Base-by-base conservation (phyloP, 2,797 vertebrate species). In the Falco berigora region DNA sequence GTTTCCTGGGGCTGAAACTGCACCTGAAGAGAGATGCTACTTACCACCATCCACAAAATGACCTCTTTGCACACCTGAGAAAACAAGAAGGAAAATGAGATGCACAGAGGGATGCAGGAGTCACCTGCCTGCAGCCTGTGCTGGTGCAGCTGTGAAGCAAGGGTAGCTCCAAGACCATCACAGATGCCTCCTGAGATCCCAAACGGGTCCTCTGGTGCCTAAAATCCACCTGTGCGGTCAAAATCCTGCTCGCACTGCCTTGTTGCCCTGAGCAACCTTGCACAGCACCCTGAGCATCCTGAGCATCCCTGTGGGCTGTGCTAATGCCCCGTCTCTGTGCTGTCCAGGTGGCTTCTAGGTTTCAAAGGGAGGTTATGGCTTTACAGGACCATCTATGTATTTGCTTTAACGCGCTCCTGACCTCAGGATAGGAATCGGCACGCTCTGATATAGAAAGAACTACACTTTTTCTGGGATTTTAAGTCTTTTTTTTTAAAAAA, bases 201-300 rank as follows among this genome's bases (percentile, higher is more conserved):
- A 4, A 34, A 56, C 0, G 0, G 25, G 2, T 27, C 44, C 4
- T 0, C 1, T 12, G 25, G 44, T 17, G 75, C 62, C 12, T 8
- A 16, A 90, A 90, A 79, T 44, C 36, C 58, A 47, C 66, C 56
- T 21, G 27, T 9, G 27, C 3, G 8, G 73, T 42, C 16, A 38
- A 80, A 67, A 17, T 68, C 58, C 40, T 76, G 50, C 58, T 27
- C 19, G 27, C 36, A 52, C 52, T 58, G 47, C 67, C n/a, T 23
- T 11, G 34, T 27, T 58, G 4, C 34, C 7, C 36, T 3, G 42
- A 58, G 38, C 24, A 80, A 56, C 66, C 69, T 25, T 12, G 1
- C 4, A 1, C 15, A 50, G 56, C 44, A 16, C 16, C 40, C 67
- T 0, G 6, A 68, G 72, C 71, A 19, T 4, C 36, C 36, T 38